These are phyloP conservation scores for Neosalanx taihuensis DNA, from an alignment of 2,797 vertebrate genomes.

Conservation along the genomic window DNA sequence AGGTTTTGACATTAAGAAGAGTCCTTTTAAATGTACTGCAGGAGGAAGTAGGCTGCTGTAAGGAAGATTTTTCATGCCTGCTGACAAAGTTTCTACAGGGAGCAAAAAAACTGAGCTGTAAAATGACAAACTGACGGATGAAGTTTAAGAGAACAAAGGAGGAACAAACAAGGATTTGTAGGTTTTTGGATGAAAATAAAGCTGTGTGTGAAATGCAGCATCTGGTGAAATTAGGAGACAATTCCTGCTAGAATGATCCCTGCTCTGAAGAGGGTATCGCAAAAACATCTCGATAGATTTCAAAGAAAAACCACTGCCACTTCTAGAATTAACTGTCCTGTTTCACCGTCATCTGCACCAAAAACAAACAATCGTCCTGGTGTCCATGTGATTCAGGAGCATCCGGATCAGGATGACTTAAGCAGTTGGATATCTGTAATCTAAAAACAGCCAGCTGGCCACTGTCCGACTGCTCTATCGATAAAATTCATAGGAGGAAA, in stretches of 20 bases:
- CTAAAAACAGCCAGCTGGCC: slow-evolving; percentile 50
- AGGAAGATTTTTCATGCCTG: slow-evolving; percentile 45
- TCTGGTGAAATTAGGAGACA: neutral
- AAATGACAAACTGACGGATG: slow-evolving; percentile 21
- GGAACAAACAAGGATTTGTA: neutral
- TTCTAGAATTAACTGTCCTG: no score
- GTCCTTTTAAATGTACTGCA: slow-evolving; percentile 56
- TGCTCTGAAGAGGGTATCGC: no score
- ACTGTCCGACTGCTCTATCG: slow-evolving; percentile 43
- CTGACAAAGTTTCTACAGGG: slow-evolving; percentile 53
- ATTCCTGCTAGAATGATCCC: no score
- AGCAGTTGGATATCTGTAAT: slow-evolving; percentile 30
- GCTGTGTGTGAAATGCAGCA: neutral
- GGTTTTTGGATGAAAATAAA: neutral
- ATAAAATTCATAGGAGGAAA: slow-evolving; percentile 63
- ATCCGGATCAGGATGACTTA: slow-evolving; percentile 13
- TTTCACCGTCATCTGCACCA: neutral
- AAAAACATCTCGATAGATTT: no score
- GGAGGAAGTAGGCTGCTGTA: slow-evolving; percentile 32
- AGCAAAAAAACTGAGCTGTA: slow-evolving; percentile 12
- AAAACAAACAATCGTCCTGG: slow-evolving; percentile 17
- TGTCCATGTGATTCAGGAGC: slow-evolving; percentile 12
- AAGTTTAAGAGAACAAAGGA: slow-evolving; percentile 14
- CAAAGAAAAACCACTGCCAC: no score
- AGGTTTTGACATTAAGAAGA: slow-evolving; percentile 73